These are phyloP conservation scores for Clivina fossor DNA, from an alignment of 2,888 invertebrate genomes.

Conservation along the genomic window DNA sequence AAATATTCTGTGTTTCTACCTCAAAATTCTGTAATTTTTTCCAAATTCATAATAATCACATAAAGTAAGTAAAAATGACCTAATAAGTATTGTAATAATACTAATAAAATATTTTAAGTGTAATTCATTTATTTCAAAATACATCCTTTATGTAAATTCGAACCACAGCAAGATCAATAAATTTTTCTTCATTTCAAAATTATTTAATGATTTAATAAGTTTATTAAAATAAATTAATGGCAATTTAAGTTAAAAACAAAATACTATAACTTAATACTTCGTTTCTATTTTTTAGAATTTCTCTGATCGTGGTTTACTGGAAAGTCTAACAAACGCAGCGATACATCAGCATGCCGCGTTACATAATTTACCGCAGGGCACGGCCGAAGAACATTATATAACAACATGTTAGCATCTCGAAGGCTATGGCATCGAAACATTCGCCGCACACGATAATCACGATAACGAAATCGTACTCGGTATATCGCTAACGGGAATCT, in stretches of 20 bases:
- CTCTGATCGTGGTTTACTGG: conserved; percentile 66
- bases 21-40: too few species aligned
- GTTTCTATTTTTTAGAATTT: conserved; percentile 46
- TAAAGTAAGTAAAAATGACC: too few species aligned
- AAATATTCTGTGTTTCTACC: too few species aligned
- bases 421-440: conserved; percentile 95
- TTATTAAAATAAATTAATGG: too few species aligned
- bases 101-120: too few species aligned
- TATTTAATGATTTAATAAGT: too few species aligned
- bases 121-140: not conserved
- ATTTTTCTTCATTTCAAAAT: too few species aligned
- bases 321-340: conserved; percentile 77
- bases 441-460: conserved; percentile 79
- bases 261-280: too few species aligned
- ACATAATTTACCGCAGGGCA: conserved; percentile 72
- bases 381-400: conserved; percentile 93
- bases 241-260: too few species aligned
- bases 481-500: conserved; percentile 85
- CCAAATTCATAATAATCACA: too few species aligned
- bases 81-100: too few species aligned
- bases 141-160: not conserved
- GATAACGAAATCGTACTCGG: conserved; percentile 83
- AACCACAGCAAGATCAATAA: too few species aligned
- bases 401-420: conserved; percentile 91
- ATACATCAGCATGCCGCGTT: conserved; percentile 73